phyloP scores from a whole-genome alignment of 2,797 vertebrate genomes.

The Hylomyscus alleni region DNA sequence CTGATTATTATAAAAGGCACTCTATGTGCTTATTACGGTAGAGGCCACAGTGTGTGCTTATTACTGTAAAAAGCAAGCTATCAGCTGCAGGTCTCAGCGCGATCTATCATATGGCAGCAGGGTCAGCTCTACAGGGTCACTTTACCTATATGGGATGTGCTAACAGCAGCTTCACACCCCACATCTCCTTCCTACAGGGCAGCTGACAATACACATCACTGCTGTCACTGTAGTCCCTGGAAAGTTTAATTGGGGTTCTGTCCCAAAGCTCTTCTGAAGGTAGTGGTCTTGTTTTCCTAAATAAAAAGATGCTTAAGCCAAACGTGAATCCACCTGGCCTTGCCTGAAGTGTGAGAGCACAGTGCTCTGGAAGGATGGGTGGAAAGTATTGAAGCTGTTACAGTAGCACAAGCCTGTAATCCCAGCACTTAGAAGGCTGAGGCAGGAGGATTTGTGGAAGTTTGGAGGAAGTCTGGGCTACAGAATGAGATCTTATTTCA shows the following conservation, averaged over 20 bases:
- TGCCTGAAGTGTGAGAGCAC: background rate
- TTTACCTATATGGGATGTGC: background rate
- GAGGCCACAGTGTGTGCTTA: background rate
- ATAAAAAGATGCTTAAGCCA: background rate
- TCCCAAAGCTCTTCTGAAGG: background rate
- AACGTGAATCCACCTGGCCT: background rate
- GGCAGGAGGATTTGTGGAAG: background rate
- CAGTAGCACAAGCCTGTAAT: background rate
- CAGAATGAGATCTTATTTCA: background rate
- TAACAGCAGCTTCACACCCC: background rate
- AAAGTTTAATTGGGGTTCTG: background rate
- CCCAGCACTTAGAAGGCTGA: background rate
- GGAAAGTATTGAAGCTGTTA: background rate
- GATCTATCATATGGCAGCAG: background rate
- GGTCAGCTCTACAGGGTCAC: background rate
- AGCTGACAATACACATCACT: background rate
- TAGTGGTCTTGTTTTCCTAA: background rate
- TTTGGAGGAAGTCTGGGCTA: background rate
- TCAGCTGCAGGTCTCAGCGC: background rate
- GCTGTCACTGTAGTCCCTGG: background rate
- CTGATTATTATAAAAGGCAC: background rate
- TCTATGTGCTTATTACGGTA: background rate
- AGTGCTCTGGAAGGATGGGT: background rate
- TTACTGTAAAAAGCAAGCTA: background rate
- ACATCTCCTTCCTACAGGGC: background rate